Evolutionary conservation across 2,113 vertebrate genomes (phyloP).

Genomic region (Corythornis madagascariensis): DNA sequence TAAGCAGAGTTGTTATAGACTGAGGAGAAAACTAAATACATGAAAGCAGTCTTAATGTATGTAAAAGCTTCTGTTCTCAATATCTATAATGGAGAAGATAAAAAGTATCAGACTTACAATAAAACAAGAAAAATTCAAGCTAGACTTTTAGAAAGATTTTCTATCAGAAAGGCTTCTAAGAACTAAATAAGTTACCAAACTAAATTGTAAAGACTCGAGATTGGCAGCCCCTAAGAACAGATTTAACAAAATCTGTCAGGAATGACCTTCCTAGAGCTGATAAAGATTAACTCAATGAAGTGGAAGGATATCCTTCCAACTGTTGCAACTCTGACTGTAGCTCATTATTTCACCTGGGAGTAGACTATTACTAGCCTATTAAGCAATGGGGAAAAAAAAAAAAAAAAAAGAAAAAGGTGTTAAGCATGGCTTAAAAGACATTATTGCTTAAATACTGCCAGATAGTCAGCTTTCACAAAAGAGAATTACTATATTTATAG

Average conservation of each 20-base stretch:
- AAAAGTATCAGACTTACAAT: not conserved
- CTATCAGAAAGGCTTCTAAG: not conserved
- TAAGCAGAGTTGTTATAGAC: not conserved
- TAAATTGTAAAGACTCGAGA: not conserved
- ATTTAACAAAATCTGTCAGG: constrained; percentile 25
- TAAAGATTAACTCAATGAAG: constrained; percentile 13
- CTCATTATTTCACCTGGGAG: constrained; percentile 49
- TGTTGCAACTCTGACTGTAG: not conserved
- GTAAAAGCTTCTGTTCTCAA: not conserved
- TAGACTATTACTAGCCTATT: constrained; percentile 37
- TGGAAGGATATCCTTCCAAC: not conserved
- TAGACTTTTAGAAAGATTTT: not conserved
- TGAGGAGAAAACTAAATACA: not conserved
- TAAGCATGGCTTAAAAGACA: constrained; percentile 49
- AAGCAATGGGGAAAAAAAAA: constrained; percentile 19
- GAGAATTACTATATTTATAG: constrained; percentile 9
- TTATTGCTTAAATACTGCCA: constrained; percentile 30
- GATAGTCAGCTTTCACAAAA: constrained; percentile 33
- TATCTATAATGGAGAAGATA: not conserved
- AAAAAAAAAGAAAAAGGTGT: constrained; percentile 10
- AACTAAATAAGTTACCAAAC: not conserved
- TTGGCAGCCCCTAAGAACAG: not conserved
- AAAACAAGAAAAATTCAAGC: not conserved
- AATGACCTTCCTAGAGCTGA: not conserved
- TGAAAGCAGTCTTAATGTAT: not conserved